Evolutionary conservation across 2,113 vertebrate genomes (phyloP).

Genomic region (Abramis brama): DNA sequence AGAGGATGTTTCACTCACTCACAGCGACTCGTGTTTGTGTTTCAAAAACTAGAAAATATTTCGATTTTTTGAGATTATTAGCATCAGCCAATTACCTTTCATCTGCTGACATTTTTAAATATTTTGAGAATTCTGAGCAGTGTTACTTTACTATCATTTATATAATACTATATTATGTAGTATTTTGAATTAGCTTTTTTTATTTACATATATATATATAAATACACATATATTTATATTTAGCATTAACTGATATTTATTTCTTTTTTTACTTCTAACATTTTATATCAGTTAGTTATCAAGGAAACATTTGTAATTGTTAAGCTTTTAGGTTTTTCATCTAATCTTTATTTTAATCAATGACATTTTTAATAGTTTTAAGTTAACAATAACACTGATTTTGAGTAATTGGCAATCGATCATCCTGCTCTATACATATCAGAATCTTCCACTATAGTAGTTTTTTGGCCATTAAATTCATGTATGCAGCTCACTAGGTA

Average conservation of each 20-base stretch:
- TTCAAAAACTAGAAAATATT: background rate
- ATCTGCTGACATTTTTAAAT: background rate
- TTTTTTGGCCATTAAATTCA: background rate
- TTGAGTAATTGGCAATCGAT: background rate
- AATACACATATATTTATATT: background rate
- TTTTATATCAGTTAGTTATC: no score
- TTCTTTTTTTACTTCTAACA: background rate
- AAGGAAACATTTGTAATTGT: no score
- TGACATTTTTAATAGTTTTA: background rate
- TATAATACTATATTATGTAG: background rate
- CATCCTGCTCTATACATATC: background rate
- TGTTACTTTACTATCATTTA: background rate
- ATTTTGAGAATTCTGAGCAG: background rate
- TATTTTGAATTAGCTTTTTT: background rate
- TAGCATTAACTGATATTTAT: background rate
- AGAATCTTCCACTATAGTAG: background rate
- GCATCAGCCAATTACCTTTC: background rate
- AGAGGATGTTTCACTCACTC: conserved; percentile 24
- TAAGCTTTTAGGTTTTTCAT: background rate
- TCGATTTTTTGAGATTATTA: background rate
- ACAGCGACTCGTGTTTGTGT: background rate
- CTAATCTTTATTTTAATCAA: background rate
- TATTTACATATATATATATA: no score
- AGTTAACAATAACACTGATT: background rate
- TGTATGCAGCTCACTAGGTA: background rate